Percentiles rank a stretch among this genome's conserved stretches.
phyloP scores from a whole-genome alignment of 2,113 vertebrate genomes.

The Catharus bicknelli region DNA sequence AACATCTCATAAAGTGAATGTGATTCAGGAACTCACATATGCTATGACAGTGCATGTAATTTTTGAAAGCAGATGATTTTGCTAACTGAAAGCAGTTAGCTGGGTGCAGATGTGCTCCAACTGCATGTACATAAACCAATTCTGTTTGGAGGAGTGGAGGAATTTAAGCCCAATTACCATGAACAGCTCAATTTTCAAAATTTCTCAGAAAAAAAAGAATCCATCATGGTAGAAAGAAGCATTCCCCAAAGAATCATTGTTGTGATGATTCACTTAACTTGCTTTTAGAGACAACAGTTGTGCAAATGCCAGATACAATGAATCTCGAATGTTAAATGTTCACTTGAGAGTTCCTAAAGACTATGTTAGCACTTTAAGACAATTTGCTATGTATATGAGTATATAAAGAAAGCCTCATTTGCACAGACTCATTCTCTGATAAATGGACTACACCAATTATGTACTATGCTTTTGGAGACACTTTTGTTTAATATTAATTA shows the following conservation, averaged over 20 bases:
- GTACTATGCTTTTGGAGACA: not conserved
- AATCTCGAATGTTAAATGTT: constrained; percentile 6
- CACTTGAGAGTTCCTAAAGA: constrained; percentile 16
- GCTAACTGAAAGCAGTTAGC: not conserved
- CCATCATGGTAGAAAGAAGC: not conserved
- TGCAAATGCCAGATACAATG: not conserved
- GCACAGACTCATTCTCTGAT: not conserved
- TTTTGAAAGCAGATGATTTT: constrained; percentile 31
- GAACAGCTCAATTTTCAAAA: constrained; percentile 13
- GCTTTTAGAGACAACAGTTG: constrained; percentile 46
- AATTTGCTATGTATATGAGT: constrained; percentile 10
- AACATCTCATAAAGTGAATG: not conserved
- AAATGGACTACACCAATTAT: constrained; percentile 15
- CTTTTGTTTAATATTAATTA: constrained; percentile 48
- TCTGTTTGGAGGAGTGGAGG: not conserved
- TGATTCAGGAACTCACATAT: not conserved
- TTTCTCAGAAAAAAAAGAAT: constrained; percentile 21
- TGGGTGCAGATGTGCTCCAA: not conserved
- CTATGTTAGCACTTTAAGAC: not conserved
- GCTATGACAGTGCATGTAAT: not conserved
- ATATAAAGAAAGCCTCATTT: not conserved
- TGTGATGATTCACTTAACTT: constrained; percentile 25
- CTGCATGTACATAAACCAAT: not conserved
- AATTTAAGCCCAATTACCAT: constrained; percentile 18
- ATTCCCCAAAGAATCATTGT: constrained; percentile 35